phyloP scores from a whole-genome alignment of 2,797 vertebrate genomes.

The Lacerta agilis region DNA sequence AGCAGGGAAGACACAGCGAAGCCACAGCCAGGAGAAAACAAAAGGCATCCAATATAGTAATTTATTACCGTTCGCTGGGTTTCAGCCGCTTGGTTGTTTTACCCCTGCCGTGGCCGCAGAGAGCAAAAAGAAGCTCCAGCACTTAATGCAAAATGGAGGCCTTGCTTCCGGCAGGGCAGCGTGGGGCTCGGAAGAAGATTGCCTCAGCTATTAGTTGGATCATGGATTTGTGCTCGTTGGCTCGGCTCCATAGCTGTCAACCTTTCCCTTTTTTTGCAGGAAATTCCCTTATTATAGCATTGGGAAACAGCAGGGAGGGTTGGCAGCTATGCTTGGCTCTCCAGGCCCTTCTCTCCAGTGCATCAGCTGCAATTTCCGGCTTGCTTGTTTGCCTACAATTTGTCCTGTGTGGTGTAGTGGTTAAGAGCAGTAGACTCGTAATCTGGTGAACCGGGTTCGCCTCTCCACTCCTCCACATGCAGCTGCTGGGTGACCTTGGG shows the following conservation, averaged over 20 bases:
- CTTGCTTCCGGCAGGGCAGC: constrained; percentile 79
- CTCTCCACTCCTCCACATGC: too few relatives aligned
- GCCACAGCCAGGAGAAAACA: constrained; percentile 80
- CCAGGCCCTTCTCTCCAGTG: constrained; percentile 75
- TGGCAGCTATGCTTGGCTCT: constrained; percentile 64
- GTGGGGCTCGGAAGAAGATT: constrained; percentile 80
- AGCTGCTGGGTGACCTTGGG: too few relatives aligned
- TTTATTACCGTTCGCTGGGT: constrained; percentile 82
- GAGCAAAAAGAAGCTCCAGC: constrained; percentile 81
- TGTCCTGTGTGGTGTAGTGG: constrained; percentile 44
- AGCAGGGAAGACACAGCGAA: constrained; percentile 73
- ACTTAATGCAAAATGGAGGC: constrained; percentile 79
- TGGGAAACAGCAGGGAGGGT: too few relatives aligned
- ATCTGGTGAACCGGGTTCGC: too few relatives aligned
- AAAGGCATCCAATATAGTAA: constrained; percentile 83
- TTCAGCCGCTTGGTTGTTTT: constrained; percentile 76
- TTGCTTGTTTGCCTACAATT: constrained; percentile 80
- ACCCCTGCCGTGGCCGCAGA: constrained; percentile 79
- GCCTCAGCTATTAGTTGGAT: constrained; percentile 81
- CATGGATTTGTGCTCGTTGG: constrained; percentile 79
- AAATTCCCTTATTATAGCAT: too few relatives aligned
- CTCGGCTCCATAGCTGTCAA: constrained; percentile 48
- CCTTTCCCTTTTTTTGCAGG: too few relatives aligned
- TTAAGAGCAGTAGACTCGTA: too few relatives aligned
- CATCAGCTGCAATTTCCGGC: constrained; percentile 80